Evolutionary conservation across 2,888 invertebrate genomes (phyloP), one percentile per base, ranked within the genome.

Genomic region (Plagodis pulveraria): DNA sequence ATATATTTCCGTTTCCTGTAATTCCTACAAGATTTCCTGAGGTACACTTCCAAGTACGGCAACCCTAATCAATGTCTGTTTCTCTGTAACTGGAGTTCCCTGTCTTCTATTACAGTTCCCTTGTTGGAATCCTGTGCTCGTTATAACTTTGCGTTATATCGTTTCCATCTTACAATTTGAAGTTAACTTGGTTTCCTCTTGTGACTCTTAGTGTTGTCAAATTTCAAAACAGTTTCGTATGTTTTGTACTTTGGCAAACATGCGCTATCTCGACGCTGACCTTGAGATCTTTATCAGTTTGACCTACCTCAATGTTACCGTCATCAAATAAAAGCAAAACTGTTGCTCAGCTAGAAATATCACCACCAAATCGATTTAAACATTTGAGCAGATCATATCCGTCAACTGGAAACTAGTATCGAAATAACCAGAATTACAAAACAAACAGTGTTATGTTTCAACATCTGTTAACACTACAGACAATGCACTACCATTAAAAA

Each of bases 401-500:
- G 22, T 22, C 22, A 22, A 38, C 6, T 38, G 38, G 9, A 6
- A 38, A 38, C 44, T 50, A 9, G 40, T 48, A 38, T 55, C 51
- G 49, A 52, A 62, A 55, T 59, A 52, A 8, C 22, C 46, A 41
- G 48, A 43, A 36, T 50, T 58, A 63, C 67, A 65, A 63, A 62
- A 60, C 56, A 66, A 61, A 63, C 50, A 58, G 58, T 56, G 33
- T 62, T 54, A 44, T 43, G 55, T 58, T 63, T 65, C 64, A 61
- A 60, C 60, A 64, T 64, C 64, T 65, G 65, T 56, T 60, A 57
- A 52, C 56, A 60, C 44, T 60, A 51, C 35, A 45, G 56, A 66
- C 65, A 66, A 65, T 69, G 59, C 50, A 42, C 9, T 22, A 59
- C 56, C 50, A 67, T 65, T 65, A 67, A 58, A 57, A 56, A 59